Base-by-base conservation (phyloP, 2,888 invertebrate genomes). In the Ophion obscuratus region DNA sequence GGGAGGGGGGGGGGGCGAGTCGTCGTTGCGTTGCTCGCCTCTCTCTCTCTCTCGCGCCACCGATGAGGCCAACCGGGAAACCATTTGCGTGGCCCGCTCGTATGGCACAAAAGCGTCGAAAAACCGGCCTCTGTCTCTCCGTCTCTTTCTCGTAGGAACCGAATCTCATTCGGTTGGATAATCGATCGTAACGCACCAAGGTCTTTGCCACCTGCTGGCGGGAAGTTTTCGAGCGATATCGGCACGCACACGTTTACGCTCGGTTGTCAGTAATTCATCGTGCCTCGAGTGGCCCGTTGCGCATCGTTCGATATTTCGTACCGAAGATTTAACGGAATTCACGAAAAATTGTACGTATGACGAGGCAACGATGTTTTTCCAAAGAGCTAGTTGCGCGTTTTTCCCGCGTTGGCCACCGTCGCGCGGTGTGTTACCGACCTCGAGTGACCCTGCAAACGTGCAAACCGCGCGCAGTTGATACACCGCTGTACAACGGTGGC, bases 381-480 rank as follows among this genome's bases (percentile, higher is more conserved):
- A n/a, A n/a, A n/a, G n/a, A n/a, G n/a, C n/a, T n/a, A n/a, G n/a
- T n/a, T n/a, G n/a, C 11, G 14, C 9, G 14, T 53, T 14, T 9
- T n/a, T n/a, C n/a, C 53, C 53, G 1, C 53, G 81, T 81, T 67
- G 75, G 71, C 75, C 82, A 90, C 90, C 91, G 91, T 92, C 2
- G 27, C 92, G 93, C n/a, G n/a, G 92, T 93, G 92, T 93, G 93
- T 93, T 93, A 93, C 93, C 93, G 94, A 93, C 93, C 93, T 91
- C 93, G 90, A 92, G 91, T 93, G 93, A 93, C 93, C 93, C 93
- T 79, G 90, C 91, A 91, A 91, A 90, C 90, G 89, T 90, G 90
- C 62, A 91, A 27, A 27, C 27, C 2, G 91, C 92, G 90, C 91
- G n/a, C n/a, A n/a, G n/a, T n/a, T n/a, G n/a, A 91, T 89, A 91